Evolutionary conservation across 35 echinoderm and acorn worm genomes (phyloP).

Genomic region (Chiridota heheva): DNA sequence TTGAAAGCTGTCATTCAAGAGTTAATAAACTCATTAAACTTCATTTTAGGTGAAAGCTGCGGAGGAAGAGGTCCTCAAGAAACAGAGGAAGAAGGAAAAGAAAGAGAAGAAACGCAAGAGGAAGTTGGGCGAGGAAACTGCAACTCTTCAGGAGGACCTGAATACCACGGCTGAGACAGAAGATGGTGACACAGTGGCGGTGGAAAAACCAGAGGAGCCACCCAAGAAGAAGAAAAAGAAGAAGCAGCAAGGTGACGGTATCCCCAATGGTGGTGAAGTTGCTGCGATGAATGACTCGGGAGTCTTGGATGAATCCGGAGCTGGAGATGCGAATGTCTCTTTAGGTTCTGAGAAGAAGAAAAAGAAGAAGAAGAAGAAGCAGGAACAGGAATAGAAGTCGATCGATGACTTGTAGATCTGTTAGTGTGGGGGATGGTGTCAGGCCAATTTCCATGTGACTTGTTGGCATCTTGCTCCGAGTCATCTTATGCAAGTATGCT

Average conservation of each 20-base stretch:
- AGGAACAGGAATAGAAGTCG: constrained; percentile 23
- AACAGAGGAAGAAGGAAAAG: not conserved
- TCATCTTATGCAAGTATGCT: too few species aligned
- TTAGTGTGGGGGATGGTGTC: too few species aligned
- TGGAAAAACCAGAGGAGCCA: constrained; percentile 31
- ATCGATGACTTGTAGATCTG: not conserved
- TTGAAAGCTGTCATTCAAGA: too few species aligned
- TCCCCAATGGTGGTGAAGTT: not conserved
- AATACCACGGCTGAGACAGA: constrained; percentile 35
- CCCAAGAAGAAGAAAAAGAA: constrained; percentile 69
- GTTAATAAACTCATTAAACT: too few species aligned
- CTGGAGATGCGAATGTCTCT: constrained; percentile 14
- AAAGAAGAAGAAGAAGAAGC: constrained; percentile 93
- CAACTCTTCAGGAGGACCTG: not conserved
- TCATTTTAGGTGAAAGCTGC: not conserved
- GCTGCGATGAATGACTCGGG: not conserved
- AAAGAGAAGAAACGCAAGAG: constrained; percentile 24
- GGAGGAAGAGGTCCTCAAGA: not conserved
- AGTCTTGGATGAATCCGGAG: not conserved
- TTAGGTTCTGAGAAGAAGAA: constrained; percentile 60
- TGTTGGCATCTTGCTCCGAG: too few species aligned
- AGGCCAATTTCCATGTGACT: too few species aligned
- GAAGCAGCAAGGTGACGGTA: constrained; percentile 25
- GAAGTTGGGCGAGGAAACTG: not conserved
- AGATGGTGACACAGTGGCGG: not conserved